A percentile compares a stretch with the other conserved stretches of the same genome.
These are phyloP conservation scores for Hirundo rustica DNA, from an alignment of 2,797 vertebrate species.

Conservation along the genomic window DNA sequence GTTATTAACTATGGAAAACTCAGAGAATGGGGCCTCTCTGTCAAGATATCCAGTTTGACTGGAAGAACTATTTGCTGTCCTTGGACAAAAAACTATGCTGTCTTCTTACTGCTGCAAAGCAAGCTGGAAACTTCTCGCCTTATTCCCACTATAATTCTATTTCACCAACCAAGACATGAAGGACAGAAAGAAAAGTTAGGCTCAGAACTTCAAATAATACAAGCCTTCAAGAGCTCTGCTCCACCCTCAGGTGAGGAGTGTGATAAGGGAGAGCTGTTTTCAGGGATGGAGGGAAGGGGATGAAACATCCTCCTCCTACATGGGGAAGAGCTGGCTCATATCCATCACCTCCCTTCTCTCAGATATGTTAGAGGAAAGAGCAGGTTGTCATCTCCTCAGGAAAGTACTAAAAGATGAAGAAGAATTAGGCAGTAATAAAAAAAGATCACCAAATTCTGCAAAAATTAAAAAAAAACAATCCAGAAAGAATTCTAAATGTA, in stretches of 20 bases:
- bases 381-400: background rate
- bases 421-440: background rate
- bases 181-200: background rate
- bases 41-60: background rate
- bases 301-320: background rate
- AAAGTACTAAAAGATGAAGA: background rate
- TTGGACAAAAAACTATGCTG: background rate
- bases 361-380: background rate
- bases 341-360: background rate
- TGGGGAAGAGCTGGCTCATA: background rate
- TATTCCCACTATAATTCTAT: background rate
- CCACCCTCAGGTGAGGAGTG: background rate
- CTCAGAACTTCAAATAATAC: background rate
- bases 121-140: background rate
- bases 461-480: background rate
- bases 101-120: background rate
- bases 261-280: background rate
- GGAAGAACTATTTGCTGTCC: background rate
- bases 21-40: background rate
- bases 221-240: background rate
- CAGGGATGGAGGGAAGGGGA: background rate
- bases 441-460: background rate
- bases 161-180: background rate
- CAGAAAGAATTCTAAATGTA: background rate
- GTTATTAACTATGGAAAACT: background rate